Conservation (phyloP, 2,888 invertebrate genomes). For the Leptinotarsa haldemani region DNA sequence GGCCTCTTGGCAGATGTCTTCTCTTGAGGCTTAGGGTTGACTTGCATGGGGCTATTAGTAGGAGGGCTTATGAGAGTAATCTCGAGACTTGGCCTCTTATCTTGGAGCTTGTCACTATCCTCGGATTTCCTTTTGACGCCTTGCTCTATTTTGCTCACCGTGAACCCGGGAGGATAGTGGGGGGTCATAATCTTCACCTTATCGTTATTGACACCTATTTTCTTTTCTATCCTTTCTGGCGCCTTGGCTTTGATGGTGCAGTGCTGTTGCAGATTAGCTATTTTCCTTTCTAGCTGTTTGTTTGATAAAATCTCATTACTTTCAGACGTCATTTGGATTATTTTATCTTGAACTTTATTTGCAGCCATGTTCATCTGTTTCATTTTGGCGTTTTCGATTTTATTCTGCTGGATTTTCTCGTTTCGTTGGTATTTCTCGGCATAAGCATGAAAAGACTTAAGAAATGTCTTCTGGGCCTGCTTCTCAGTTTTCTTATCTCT, state of each 20-base stretch:
- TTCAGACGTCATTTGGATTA: conserved; percentile 39
- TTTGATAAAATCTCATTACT: conserved; percentile 47
- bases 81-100: conserved; percentile 63
- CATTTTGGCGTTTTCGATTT: conserved; percentile 44
- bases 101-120: conserved; percentile 49
- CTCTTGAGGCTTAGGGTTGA: conserved; percentile 39
- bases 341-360: conserved; percentile 35
- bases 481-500: conserved; percentile 54
- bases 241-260: conserved; percentile 58
- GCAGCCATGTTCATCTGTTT: conserved; percentile 28
- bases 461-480: conserved; percentile 59
- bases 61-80: conserved; percentile 62
- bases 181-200: conserved; percentile 45
- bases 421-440: conserved; percentile 54
- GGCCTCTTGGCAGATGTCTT: conserved; percentile 62
- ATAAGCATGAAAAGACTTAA: conserved; percentile 59
- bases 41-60: conserved; percentile 40
- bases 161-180: conserved; percentile 60
- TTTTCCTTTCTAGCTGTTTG: conserved; percentile 53
- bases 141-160: conserved; percentile 64
- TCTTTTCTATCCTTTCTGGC: conserved; percentile 47
- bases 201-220: conserved; percentile 38
- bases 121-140: conserved; percentile 61
- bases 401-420: conserved; percentile 45
- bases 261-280: conserved; percentile 59